phyloP scores from a whole-genome alignment of 2,888 invertebrate species.

The Scaptomyza caliginosa region DNA sequence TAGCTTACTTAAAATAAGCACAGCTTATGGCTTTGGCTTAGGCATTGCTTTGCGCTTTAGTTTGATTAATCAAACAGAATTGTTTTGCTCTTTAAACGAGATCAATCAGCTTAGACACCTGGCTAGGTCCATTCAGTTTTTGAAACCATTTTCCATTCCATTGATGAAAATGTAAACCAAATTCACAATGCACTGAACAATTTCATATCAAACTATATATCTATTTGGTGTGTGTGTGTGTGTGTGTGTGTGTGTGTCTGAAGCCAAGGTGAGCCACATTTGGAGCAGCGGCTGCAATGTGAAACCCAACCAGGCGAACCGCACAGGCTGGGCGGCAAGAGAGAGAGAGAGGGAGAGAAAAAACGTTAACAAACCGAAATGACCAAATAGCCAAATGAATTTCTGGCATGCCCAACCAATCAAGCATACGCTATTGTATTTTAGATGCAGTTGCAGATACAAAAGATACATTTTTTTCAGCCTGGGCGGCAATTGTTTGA shows the following conservation, averaged over 20 bases:
- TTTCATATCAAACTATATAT: neutral
- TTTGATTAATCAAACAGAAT: conserved; percentile 32
- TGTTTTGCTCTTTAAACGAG: no score
- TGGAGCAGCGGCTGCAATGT: conserved; percentile 51
- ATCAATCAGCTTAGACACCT: conserved; percentile 55
- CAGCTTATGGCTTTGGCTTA: conserved; percentile 8
- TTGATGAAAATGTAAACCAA: conserved; percentile 50
- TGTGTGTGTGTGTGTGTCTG: no score
- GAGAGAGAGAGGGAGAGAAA: no score
- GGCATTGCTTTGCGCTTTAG: conserved; percentile 13
- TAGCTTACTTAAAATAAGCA: no score
- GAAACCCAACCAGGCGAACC: conserved; percentile 29
- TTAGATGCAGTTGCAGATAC: conserved; percentile 26
- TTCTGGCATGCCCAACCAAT: conserved; percentile 33
- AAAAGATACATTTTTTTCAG: conserved; percentile 30
- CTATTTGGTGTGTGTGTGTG: no score
- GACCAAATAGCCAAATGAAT: conserved; percentile 22
- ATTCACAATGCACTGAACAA: neutral
- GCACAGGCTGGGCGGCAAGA: neutral
- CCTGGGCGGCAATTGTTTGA: conserved; percentile 49
- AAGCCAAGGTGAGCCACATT: conserved; percentile 72
- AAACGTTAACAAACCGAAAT: no score
- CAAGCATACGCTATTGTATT: conserved; percentile 9
- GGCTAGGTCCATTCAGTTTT: conserved; percentile 64
- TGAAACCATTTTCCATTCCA: conserved; percentile 53